These are phyloP conservation scores for Zapornia atra DNA, from an alignment of 2,113 vertebrate species.

Conservation along the genomic window DNA sequence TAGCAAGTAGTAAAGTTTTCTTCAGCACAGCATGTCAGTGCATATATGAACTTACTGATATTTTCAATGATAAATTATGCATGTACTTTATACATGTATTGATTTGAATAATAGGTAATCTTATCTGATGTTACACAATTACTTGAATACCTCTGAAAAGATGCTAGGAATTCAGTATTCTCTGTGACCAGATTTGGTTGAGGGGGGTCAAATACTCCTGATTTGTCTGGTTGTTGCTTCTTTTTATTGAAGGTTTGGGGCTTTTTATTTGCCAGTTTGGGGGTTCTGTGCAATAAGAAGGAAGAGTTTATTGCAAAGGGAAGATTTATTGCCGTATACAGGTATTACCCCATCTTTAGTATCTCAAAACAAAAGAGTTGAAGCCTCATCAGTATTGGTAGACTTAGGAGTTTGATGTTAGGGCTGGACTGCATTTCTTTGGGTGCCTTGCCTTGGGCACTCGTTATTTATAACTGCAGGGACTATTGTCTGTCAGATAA, in stretches of 20 bases:
- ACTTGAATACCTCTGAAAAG: not conserved
- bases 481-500: conserved; percentile 37
- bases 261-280: not conserved
- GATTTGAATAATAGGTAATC: not conserved
- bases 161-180: not conserved
- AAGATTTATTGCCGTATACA: not conserved
- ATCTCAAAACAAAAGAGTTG: not conserved
- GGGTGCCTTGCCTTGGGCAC: conserved; percentile 3
- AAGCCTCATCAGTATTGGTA: not conserved
- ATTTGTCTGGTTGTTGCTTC: not conserved
- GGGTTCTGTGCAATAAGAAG: not conserved
- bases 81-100: rapidly evolving
- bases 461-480: conserved; percentile 34
- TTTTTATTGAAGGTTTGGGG: not conserved
- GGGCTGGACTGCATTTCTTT: not conserved
- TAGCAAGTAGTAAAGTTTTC: not conserved
- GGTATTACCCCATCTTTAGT: not conserved
- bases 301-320: not conserved
- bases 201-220: not conserved
- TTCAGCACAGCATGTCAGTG: not conserved
- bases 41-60: not conserved
- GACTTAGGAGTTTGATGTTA: not conserved
- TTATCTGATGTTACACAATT: not conserved
- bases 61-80: not conserved
- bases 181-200: not conserved